These are phyloP conservation scores for Hymenochirus boettgeri DNA, from an alignment of 2,113 vertebrate species.

Conservation along the genomic window DNA sequence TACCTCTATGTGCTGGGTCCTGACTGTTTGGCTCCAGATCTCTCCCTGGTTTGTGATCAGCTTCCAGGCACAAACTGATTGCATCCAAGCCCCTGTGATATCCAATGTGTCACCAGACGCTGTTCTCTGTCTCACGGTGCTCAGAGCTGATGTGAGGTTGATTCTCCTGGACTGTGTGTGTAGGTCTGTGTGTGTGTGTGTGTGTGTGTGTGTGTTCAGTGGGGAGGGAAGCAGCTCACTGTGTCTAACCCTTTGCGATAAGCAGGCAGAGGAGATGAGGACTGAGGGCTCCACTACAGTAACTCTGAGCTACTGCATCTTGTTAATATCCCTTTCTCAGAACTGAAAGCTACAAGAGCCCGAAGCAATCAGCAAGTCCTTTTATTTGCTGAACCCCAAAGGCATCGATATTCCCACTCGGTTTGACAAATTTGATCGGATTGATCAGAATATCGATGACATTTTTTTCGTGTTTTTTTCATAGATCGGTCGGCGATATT, in stretches of 20 bases:
- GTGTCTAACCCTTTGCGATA: slow-evolving; percentile 7
- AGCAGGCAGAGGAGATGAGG: slow-evolving; percentile 14
- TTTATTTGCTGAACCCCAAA: slow-evolving; percentile 5
- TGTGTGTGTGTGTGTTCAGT: background rate
- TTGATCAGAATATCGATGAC: too few species aligned
- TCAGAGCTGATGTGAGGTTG: slow-evolving; percentile 33
- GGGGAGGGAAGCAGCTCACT: background rate
- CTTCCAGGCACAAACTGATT: slow-evolving; percentile 19
- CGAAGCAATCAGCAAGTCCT: background rate
- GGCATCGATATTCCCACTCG: too few species aligned
- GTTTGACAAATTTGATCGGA: too few species aligned
- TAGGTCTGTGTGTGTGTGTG: slow-evolving; percentile 1
- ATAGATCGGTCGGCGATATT: too few species aligned
- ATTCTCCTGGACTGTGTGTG: slow-evolving; percentile 1
- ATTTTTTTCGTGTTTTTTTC: too few species aligned
- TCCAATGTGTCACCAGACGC: background rate
- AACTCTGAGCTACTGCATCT: slow-evolving; percentile 7
- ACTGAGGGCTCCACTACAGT: slow-evolving; percentile 1
- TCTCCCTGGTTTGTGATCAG: background rate
- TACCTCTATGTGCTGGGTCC: slow-evolving; percentile 9
- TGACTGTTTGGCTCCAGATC: background rate
- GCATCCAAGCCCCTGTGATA: slow-evolving; percentile 15
- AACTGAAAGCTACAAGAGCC: background rate
- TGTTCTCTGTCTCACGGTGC: slow-evolving; percentile 6
- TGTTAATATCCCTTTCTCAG: slow-evolving; percentile 2